A percentile compares a stretch with the other conserved stretches of the same genome.
Evolutionary conservation across 2,113 vertebrate species (phyloP).

Genomic region (Halcyon malimbica): DNA sequence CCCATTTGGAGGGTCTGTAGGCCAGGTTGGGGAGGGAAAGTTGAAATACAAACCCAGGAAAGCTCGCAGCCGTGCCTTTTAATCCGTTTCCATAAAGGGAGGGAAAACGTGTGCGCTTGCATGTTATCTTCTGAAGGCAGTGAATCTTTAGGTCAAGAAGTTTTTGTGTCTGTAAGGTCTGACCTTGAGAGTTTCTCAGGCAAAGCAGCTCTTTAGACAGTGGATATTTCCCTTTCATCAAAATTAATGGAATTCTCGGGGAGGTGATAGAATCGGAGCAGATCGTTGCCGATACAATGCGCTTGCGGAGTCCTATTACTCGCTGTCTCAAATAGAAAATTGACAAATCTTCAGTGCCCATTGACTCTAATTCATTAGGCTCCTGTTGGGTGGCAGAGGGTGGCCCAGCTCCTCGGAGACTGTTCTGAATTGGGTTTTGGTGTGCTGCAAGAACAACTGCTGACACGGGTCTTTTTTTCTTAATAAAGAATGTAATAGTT

Average conservation of each 20-base stretch:
- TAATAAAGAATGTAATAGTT: background rate
- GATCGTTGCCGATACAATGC: background rate
- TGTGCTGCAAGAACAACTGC: background rate
- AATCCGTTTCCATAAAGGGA: background rate
- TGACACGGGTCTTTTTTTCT: background rate
- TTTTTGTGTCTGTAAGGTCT: background rate
- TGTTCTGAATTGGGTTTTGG: background rate
- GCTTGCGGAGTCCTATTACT: background rate
- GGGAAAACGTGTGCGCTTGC: fast-evolving
- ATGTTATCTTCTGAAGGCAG: background rate
- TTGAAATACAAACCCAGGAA: fast-evolving
- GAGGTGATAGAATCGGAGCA: background rate
- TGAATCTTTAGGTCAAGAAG: background rate
- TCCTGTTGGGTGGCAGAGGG: background rate
- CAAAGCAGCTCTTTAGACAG: background rate
- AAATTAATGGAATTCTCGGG: constrained; percentile 11
- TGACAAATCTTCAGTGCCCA: background rate
- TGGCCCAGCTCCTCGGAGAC: background rate
- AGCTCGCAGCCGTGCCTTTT: background rate
- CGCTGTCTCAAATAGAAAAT: background rate
- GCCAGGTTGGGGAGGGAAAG: no score
- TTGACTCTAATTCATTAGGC: background rate
- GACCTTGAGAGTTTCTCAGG: constrained; percentile 22
- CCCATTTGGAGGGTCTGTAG: background rate
- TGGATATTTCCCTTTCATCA: background rate